Base-by-base conservation (phyloP, 2,888 invertebrate species). In the Andrena dorsata region DNA sequence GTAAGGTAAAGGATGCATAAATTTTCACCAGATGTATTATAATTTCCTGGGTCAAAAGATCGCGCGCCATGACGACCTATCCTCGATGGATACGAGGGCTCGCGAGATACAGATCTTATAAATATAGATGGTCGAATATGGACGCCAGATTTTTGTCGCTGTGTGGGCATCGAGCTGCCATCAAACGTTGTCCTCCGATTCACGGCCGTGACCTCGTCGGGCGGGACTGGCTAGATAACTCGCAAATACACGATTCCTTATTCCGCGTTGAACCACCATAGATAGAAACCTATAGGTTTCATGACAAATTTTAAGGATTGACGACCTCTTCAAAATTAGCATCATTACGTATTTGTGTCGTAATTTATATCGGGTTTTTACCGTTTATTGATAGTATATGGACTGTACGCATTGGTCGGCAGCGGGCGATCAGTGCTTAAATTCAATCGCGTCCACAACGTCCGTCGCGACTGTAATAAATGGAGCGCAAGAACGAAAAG, bases 71-170 rank as follows among this genome's bases (percentile, higher is more conserved):
- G 71, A 63, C 68, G 68, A 35, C 68, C 73, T 68, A 80, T 79
- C 84, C 77, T 84, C 87, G 23, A 4, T 26, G 23, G 56, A 23
- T 13, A 13, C 53, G 41, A 87, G 86, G 84, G 83, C 75, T 63
- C 74, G 78, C 69, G 64, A 86, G 90, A 92, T 91, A 90, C 85
- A 80, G 84, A 91, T 90, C 92, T 92, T 89, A 90, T 91, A 91
- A 91, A 91, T 92, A 90, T 89, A 89, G 87, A 92, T 91, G 89
- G 82, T 85, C 73, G 82, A 88, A 91, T 91, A 89, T 88, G 86
- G 83, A 72, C 64, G 68, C 81, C 83, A 83, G 80, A 88, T 85
- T 86, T 83, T 73, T 60, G 61, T 70, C 41, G 41, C 72, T 53
- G 35, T 16, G 49, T 28, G 35, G 73, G 69, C 72, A 76, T 69